Evolutionary conservation across 2,888 invertebrate species (phyloP), one percentile per base, ranked within the genome.

Genomic region (Acleris literana): DNA sequence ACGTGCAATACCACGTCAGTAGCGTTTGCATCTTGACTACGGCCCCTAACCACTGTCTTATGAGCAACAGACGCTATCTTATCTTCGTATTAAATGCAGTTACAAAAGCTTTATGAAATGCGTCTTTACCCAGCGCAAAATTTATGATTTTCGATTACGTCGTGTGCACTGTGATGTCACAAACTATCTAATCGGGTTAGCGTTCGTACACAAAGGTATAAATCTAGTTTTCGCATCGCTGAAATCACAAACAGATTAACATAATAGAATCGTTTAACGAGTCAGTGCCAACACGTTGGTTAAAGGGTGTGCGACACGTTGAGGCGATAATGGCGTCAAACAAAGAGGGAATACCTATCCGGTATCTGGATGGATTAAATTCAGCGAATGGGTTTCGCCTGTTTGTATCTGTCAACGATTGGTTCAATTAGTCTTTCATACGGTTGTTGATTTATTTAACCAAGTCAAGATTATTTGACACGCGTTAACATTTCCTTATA

Each of bases 161-260:
- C n/a, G 52, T 60, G 51, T 62, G n/a, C 29, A 54, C 13, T 70
- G 71, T 78, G 75, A 77, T 77, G 78, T 80, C 76, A 81, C 70
- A n/a, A 71, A 69, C 66, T 81, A 81, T 80, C 79, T 80, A 77
- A 84, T 83, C 79, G 71, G 75, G 72, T 79, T 78, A 78, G 70
- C 71, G 65, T 66, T 69, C 69, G 71, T 69, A 72, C 66, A 70
- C 70, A 67, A 68, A 73, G 72, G 74, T 73, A 71, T 70, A 67
- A 65, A 60, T 65, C 55, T 59, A 59, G 64, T 64, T 59, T 54
- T 55, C 59, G 44, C 16, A 55, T 46, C 57, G 44, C 57, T 60
- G 55, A 60, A 55, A 59, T 49, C 54, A 53, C 58, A 39, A 25
- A 64, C 6, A 22, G 53, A 64, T 64, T 64, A 53, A 11, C 53